Evolutionary conservation across 2,888 invertebrate species (phyloP), one percentile per base, ranked within the genome.

Genomic region (Atethmia centrago): DNA sequence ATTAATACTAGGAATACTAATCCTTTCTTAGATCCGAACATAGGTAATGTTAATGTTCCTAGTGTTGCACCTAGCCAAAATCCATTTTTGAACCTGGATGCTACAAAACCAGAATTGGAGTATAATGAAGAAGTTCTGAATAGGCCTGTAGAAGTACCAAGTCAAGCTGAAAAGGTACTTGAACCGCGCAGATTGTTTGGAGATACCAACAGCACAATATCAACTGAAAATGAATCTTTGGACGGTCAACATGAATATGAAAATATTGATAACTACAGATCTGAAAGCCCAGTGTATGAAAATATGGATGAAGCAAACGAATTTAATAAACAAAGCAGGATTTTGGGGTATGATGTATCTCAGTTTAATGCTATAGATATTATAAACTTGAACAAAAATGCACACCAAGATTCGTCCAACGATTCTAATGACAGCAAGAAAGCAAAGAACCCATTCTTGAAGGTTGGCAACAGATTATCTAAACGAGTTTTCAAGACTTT

Each of bases 311-410:
- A 92, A 70, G 68, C 79, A 0, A 88, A 90, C 45, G 92, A 93
- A 72, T 90, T 90, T 42, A 96, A 96, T 76, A 96, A 96, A 79
- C 96, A 96, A 88, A 96, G 96, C 73, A 95, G 96, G 88, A 92
- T 96, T n/a, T 84, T 96, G 47, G 96, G 96, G 0, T 92, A 90
- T 77, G 96, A 96, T 68, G 96, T 96, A 0, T 95, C 96, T 2
- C 93, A 93, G 7, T 96, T 96, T 77, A 95, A 93, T 82, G 93
- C 94, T 14, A 74, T 91, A 42, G 96, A 96, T 71, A 96, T 96
- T 3, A 92, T 96, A 89, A 96, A 96, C 79, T 77, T 95, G n/a
- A 95, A 95, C 63, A 95, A 90, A 88, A 84, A 88, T 10, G 85
- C 82, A 9, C 88, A 89, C 74, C 85, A 81, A 14, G 93, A 94